These are phyloP conservation scores for Synergus umbraculus DNA, from an alignment of 2,888 invertebrate genomes.

Conservation along the genomic window DNA sequence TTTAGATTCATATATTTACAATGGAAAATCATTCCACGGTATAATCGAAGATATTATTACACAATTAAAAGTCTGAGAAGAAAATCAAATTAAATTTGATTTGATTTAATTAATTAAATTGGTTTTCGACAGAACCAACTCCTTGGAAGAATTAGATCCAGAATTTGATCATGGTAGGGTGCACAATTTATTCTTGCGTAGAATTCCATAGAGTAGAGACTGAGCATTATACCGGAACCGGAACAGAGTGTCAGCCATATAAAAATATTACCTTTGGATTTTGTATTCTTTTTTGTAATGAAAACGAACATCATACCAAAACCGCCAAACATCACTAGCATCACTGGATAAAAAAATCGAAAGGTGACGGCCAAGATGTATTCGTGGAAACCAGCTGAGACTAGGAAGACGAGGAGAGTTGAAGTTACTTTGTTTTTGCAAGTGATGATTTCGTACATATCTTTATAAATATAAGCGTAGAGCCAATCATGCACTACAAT, in stretches of 20 bases:
- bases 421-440: slow-evolving; percentile 79
- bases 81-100: no score
- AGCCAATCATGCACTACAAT: slow-evolving; percentile 97
- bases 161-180: slow-evolving; percentile 73
- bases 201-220: slow-evolving; percentile 91
- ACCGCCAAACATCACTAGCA: slow-evolving; percentile 87
- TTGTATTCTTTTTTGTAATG: slow-evolving; percentile 77
- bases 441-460: slow-evolving; percentile 76
- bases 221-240: slow-evolving; percentile 88
- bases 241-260: slow-evolving; percentile 89
- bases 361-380: slow-evolving; percentile 88
- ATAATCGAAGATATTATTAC: not conserved
- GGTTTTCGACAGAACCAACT: slow-evolving; percentile 74
- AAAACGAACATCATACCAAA: slow-evolving; percentile 82
- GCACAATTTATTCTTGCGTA: slow-evolving; percentile 89
- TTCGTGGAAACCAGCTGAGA: slow-evolving; percentile 94
- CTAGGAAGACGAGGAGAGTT: slow-evolving; percentile 84
- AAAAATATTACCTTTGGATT: slow-evolving; percentile 86
- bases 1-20: slow-evolving; percentile 6
- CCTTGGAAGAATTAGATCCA: slow-evolving; percentile 79
- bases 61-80: not conserved
- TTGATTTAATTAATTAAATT: not conserved
- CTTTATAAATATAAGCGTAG: slow-evolving; percentile 92
- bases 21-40: not conserved
- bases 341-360: slow-evolving; percentile 92